phyloP scores from a whole-genome alignment of 2,888 invertebrate genomes.

The Petrophora chlorosata region DNA sequence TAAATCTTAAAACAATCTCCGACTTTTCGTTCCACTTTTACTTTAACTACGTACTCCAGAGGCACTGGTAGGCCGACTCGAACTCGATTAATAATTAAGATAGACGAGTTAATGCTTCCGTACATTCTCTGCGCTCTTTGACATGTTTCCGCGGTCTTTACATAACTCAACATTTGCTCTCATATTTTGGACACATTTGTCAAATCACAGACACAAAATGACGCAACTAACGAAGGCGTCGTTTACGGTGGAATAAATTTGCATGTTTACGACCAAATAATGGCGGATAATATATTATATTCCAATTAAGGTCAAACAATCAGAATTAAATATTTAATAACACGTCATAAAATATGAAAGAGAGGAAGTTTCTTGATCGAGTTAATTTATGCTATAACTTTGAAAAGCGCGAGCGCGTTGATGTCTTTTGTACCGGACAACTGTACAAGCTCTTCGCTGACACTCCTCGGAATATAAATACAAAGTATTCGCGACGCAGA shows the following conservation, averaged over 20 bases:
- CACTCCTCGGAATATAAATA: not conserved
- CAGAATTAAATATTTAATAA: constrained; percentile 4
- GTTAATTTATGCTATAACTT: constrained; percentile 7
- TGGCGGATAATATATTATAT: constrained; percentile 5
- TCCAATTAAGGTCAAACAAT: constrained; percentile 22
- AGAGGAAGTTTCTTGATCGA: constrained; percentile 6
- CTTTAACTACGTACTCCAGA: constrained; percentile 22
- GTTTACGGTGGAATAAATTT: constrained; percentile 23
- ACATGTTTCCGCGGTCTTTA: constrained; percentile 29
- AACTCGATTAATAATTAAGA: constrained; percentile 17
- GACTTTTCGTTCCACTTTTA: constrained; percentile 43
- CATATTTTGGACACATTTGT: constrained; percentile 23
- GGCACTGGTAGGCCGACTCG: constrained; percentile 11
- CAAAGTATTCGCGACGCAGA: not conserved
- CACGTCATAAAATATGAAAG: not conserved
- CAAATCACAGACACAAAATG: constrained; percentile 21
- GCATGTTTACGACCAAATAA: constrained; percentile 12
- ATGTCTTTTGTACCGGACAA: constrained; percentile 47
- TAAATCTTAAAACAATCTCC: constrained; percentile 31
- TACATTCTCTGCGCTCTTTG: constrained; percentile 26
- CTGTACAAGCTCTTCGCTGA: not conserved
- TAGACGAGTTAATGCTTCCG: constrained; percentile 27
- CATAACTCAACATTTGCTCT: constrained; percentile 26
- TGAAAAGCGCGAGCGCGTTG: constrained; percentile 41
- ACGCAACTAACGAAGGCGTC: constrained; percentile 5